Percentiles rank a stretch among this genome's conserved stretches.
Evolutionary conservation across 2,888 invertebrate genomes (phyloP).

Genomic region (Carpatolechia fugitivella): DNA sequence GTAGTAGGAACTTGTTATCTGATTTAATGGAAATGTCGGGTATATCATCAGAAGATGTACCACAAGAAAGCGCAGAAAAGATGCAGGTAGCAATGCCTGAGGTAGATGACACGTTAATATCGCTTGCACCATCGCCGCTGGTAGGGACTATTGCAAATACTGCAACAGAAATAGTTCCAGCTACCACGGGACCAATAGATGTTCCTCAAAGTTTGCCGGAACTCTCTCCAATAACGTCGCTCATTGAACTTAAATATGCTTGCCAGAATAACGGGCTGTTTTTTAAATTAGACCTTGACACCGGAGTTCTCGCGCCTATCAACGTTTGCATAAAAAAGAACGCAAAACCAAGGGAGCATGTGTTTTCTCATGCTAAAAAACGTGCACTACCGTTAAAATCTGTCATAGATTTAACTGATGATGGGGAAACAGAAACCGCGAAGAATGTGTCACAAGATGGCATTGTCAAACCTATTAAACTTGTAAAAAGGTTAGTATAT

Average conservation of each 20-base stretch:
- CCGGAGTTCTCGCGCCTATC: slow-evolving; percentile 48
- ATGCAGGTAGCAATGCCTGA: not conserved
- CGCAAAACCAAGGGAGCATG: no score
- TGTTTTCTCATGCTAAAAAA: no score
- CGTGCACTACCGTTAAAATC: slow-evolving; percentile 9
- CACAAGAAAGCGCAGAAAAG: slow-evolving; percentile 15
- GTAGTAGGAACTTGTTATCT: slow-evolving; percentile 56
- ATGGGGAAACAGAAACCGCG: slow-evolving; percentile 26
- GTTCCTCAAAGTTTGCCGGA: slow-evolving; percentile 20
- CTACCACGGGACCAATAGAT: not conserved
- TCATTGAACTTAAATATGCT: slow-evolving; percentile 53
- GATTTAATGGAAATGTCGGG: slow-evolving; percentile 75
- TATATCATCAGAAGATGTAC: slow-evolving; percentile 56
- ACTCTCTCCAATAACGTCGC: slow-evolving; percentile 45
- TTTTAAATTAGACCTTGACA: slow-evolving; percentile 55
- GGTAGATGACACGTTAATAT: not conserved
- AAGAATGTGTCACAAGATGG: not conserved
- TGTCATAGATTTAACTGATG: slow-evolving; percentile 59
- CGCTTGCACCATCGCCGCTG: not conserved
- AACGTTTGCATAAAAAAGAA: slow-evolving; percentile 55
- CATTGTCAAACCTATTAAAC: slow-evolving; percentile 36
- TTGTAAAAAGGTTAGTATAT: slow-evolving; percentile 24
- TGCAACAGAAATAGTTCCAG: not conserved
- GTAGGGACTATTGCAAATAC: not conserved
- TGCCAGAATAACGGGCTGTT: slow-evolving; percentile 47